Evolutionary conservation across 2,113 vertebrate genomes (phyloP).

Genomic region (Vulpes vulpes): DNA sequence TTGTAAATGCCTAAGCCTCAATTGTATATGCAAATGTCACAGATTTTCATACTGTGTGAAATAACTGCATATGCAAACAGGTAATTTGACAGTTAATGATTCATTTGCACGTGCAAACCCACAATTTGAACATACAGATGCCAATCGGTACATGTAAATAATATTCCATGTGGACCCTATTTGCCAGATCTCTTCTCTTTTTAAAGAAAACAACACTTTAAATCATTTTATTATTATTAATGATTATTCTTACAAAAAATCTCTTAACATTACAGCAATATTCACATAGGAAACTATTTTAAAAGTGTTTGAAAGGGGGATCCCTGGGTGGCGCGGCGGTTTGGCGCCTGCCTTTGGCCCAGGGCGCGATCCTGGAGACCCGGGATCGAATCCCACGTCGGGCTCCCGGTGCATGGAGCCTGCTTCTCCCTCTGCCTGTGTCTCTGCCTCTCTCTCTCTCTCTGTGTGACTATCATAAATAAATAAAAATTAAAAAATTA

Average conservation of each 20-base stretch:
- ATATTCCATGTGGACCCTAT: not conserved
- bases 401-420: no score
- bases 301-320: not conserved
- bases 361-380: no score
- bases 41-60: conserved; percentile 77
- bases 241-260: conserved; percentile 36
- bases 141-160: conserved; percentile 69
- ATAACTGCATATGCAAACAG: conserved; percentile 77
- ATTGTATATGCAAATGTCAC: conserved; percentile 79
- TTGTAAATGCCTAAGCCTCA: conserved; percentile 63
- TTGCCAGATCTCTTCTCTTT: not conserved
- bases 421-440: no score
- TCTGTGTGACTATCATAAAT: no score
- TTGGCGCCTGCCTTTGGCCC: no score
- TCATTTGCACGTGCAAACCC: conserved; percentile 74
- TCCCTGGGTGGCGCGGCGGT: no score
- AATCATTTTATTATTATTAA: not conserved
- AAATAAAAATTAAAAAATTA: no score
- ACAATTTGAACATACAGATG: conserved; percentile 76
- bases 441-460: no score
- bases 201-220: conserved; percentile 44
- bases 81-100: conserved; percentile 81
- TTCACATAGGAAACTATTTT: not conserved
- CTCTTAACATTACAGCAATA: not conserved
- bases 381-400: no score